Conservation (phyloP, 2,888 invertebrate species). For the Teleiodes luculella region DNA sequence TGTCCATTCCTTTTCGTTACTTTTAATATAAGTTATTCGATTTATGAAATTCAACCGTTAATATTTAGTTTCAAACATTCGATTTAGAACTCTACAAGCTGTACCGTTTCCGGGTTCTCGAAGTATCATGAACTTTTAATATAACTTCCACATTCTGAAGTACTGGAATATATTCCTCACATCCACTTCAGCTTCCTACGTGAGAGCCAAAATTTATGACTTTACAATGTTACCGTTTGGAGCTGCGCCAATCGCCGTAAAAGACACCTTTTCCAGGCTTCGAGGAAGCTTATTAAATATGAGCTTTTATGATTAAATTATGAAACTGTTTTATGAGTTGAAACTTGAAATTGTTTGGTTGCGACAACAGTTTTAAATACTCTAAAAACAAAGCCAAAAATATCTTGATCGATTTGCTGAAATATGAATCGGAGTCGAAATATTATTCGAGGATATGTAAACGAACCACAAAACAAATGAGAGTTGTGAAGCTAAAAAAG, state of each 20-base stretch:
- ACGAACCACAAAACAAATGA: conserved; percentile 42
- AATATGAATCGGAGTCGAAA: too few relatives aligned
- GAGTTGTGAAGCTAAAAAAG: conserved; percentile 32
- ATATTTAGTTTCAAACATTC: too few relatives aligned
- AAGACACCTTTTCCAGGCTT: conserved; percentile 11
- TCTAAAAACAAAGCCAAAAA: not conserved
- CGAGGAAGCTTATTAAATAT: conserved; percentile 12
- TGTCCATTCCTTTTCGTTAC: too few relatives aligned
- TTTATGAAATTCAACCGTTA: too few relatives aligned
- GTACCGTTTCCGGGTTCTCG: not conserved
- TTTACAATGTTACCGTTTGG: conserved; percentile 13
- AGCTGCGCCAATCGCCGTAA: conserved; percentile 8
- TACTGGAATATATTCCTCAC: conserved; percentile 9
- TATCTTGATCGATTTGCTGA: not conserved
- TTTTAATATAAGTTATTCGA: too few relatives aligned
- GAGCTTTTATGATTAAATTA: conserved; percentile 10
- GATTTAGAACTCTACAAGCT: not conserved
- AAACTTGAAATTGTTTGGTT: not conserved
- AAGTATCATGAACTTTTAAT: conserved; percentile 2
- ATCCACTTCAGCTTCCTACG: conserved; percentile 8
- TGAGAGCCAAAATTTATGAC: conserved; percentile 12
- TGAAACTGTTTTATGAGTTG: not conserved
- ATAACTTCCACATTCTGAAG: not conserved
- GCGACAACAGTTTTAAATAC: not conserved
- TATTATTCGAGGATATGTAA: not conserved